These are phyloP conservation scores for Sakesphorus luctuosus DNA, from an alignment of 2,113 vertebrate genomes.

Conservation along the genomic window DNA sequence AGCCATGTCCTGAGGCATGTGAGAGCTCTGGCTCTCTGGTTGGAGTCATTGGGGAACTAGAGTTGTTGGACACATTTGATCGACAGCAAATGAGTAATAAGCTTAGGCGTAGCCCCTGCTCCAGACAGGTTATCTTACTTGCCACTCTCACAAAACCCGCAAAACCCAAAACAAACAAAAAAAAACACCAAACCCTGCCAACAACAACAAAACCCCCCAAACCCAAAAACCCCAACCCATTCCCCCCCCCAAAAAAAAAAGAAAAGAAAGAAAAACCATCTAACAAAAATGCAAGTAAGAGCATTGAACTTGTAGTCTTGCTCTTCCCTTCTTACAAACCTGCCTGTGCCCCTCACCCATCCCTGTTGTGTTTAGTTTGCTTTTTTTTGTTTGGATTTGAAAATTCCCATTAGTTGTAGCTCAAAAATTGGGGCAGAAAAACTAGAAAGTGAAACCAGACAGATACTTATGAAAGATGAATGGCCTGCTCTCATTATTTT, in stretches of 20 bases:
- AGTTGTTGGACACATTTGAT: neutral
- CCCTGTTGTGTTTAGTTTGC: neutral
- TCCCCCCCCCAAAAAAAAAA: neutral
- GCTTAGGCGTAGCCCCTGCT: neutral
- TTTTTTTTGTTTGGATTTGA: slow-evolving; percentile 19
- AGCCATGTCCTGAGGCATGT: neutral
- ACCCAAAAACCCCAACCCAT: neutral
- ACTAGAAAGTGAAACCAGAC: neutral
- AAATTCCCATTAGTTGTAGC: neutral
- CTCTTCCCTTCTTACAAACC: neutral
- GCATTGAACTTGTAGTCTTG: neutral
- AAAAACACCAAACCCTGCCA: no score
- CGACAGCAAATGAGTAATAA: neutral
- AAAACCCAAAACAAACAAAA: neutral
- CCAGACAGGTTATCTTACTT: neutral
- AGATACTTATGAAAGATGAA: neutral
- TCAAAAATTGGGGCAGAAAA: neutral
- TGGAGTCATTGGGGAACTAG: neutral
- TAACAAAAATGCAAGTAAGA: neutral
- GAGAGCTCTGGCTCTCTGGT: neutral
- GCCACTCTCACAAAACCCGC: neutral
- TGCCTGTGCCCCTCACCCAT: neutral
- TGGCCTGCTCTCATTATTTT: neutral
- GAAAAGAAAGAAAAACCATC: neutral
- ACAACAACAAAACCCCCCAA: neutral